These are phyloP conservation scores for Phengaris arion DNA, from an alignment of 2,888 invertebrate genomes.

Conservation along the genomic window DNA sequence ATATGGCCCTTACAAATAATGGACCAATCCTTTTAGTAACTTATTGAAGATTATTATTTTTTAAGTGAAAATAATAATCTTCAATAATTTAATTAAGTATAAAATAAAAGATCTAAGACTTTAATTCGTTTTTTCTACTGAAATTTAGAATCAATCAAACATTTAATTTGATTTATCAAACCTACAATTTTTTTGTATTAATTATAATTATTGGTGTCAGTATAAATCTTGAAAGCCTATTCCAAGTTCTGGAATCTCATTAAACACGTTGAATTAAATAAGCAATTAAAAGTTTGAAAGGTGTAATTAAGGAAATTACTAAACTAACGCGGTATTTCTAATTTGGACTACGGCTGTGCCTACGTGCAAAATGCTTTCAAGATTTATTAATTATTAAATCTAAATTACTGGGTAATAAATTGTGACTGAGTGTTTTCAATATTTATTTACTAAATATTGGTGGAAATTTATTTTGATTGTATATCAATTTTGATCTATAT, in stretches of 20 bases:
- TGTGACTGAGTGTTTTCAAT: background rate
- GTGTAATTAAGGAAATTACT: slow-evolving; percentile 5
- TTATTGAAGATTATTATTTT: too few relatives aligned
- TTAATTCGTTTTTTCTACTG: too few relatives aligned
- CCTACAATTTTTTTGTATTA: too few relatives aligned
- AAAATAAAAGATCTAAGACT: too few relatives aligned
- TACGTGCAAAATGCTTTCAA: slow-evolving; percentile 4
- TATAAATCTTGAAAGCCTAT: background rate
- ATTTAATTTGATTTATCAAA: too few relatives aligned
- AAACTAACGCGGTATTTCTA: slow-evolving; percentile 15
- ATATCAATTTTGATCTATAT: too few relatives aligned
- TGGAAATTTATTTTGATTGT: too few relatives aligned
- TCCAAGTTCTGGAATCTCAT: background rate
- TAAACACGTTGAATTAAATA: slow-evolving; percentile 5
- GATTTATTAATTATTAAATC: background rate
- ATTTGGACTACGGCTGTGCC: background rate
- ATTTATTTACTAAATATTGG: background rate
- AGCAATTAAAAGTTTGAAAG: slow-evolving; percentile 18
- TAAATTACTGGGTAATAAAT: slow-evolving; percentile 5
- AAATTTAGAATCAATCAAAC: too few relatives aligned
- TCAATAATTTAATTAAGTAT: too few relatives aligned
- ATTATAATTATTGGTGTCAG: background rate
- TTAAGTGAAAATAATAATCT: too few relatives aligned
- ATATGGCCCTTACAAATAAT: too few relatives aligned
- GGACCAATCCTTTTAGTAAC: too few relatives aligned